Conservation (phyloP, 1,140 invertebrate species). For the Druon quercuslanigerum region DNA sequence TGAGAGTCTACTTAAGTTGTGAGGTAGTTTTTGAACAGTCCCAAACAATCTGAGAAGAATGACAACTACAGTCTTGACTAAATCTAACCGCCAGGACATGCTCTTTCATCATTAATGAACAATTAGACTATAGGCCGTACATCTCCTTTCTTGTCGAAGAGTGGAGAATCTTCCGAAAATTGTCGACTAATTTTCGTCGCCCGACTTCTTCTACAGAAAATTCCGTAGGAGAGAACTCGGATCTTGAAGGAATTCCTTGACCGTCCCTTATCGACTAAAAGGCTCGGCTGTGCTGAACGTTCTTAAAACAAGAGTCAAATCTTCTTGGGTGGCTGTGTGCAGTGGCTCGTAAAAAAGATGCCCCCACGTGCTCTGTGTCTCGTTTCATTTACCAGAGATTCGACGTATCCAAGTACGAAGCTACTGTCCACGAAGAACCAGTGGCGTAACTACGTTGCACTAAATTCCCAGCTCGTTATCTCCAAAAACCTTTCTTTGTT, state of each 20-base stretch:
- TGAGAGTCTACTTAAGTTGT: no score
- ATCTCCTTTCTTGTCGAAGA: slow-evolving; percentile 1
- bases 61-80: no score
- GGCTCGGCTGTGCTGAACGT: slow-evolving; percentile 16
- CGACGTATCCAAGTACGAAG: slow-evolving; percentile 45
- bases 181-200: not conserved
- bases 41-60: no score
- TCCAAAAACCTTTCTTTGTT: slow-evolving; percentile 28
- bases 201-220: slow-evolving; percentile 21
- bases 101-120: no score
- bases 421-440: slow-evolving; percentile 14
- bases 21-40: no score
- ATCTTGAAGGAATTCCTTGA: slow-evolving; percentile 24
- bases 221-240: not conserved
- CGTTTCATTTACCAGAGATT: slow-evolving; percentile 47
- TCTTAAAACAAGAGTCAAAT: slow-evolving; percentile 62
- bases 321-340: slow-evolving; percentile 65
- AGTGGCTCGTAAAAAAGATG: slow-evolving; percentile 30
- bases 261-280: slow-evolving; percentile 24
- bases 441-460: slow-evolving; percentile 9
- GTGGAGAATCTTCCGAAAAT: not conserved
- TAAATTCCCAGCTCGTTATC: slow-evolving; percentile 26
- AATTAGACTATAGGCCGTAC: no score
- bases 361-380: slow-evolving; percentile 41
- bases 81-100: no score